phyloP scores from a whole-genome alignment of 2,797 vertebrate species.

The Cheirogaleus major region DNA sequence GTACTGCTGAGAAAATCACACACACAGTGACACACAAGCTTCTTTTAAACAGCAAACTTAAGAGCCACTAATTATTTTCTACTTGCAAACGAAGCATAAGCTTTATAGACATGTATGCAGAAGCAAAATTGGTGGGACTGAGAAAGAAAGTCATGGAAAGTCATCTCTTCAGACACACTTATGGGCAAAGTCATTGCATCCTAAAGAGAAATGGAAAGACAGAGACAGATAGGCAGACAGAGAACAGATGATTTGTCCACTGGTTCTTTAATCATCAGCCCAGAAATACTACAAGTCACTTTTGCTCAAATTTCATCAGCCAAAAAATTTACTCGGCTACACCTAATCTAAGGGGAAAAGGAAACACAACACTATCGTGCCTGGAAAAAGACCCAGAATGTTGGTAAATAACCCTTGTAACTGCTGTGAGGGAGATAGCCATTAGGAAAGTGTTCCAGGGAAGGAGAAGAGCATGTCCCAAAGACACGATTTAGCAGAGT shows the following conservation, averaged over 20 bases:
- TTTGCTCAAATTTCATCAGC: not conserved
- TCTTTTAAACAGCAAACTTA: constrained; percentile 10
- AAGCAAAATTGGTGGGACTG: not conserved
- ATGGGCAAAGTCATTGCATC: not conserved
- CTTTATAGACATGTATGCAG: not conserved
- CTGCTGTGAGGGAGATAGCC: not conserved
- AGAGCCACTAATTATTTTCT: not conserved
- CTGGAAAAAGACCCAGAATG: not conserved
- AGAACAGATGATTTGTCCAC: not conserved
- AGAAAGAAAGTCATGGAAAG: not conserved
- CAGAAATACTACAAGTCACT: not conserved
- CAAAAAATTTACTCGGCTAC: not conserved
- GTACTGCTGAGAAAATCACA: not conserved
- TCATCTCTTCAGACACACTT: not conserved
- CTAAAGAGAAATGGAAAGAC: not conserved
- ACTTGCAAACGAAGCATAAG: not conserved
- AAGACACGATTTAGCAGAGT: not conserved
- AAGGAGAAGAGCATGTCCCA: not conserved
- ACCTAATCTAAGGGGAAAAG: not conserved
- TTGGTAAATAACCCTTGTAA: not conserved
- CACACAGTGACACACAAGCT: not conserved
- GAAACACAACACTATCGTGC: not conserved
- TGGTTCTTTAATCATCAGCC: not conserved
- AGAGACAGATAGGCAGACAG: not conserved
- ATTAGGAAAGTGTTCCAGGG: not conserved